These are phyloP conservation scores for Anastrepha obliqua DNA, from an alignment of 1,140 invertebrate species.

Conservation along the genomic window DNA sequence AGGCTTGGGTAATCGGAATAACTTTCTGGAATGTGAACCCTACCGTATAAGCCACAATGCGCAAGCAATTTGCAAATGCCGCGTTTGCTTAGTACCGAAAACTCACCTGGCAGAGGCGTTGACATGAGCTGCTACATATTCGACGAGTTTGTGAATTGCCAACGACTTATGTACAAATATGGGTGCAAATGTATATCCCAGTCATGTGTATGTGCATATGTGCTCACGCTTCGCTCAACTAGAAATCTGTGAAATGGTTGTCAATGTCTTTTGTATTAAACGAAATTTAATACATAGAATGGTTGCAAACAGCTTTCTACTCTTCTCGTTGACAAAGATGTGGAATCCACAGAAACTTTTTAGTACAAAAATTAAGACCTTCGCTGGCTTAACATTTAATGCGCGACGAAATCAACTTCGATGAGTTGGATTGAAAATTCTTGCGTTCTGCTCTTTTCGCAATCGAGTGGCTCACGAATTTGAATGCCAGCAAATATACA, in stretches of 20 bases:
- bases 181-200: background rate
- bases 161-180: background rate
- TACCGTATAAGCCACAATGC: too few species aligned
- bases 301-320: background rate
- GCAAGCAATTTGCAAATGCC: constrained; percentile 5
- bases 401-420: background rate
- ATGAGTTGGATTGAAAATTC: background rate
- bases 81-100: background rate
- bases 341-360: background rate
- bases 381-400: constrained; percentile 8
- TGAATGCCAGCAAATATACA: background rate
- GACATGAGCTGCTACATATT: background rate
- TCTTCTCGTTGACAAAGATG: background rate
- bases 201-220: background rate
- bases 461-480: background rate
- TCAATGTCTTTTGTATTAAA: background rate
- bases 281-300: background rate
- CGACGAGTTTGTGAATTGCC: too few species aligned
- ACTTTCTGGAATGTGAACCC: too few species aligned
- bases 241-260: background rate
- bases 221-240: background rate
- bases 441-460: background rate
- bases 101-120: background rate
- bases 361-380: background rate
- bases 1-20: background rate